Conservation (phyloP, 2,888 invertebrate genomes). For the Mactromeris polynyma region DNA sequence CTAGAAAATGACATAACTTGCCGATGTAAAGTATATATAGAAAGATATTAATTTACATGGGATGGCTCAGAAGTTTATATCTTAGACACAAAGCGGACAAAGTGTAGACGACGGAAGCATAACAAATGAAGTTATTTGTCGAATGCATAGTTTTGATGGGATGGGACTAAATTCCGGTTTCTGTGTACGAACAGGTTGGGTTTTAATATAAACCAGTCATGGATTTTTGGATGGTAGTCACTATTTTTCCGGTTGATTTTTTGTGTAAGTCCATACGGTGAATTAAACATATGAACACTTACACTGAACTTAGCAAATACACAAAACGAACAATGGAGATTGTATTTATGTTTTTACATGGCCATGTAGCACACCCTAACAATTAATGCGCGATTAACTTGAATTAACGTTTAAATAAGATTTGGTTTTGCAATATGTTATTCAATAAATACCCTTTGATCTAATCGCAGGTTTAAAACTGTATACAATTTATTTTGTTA, state of each 20-base stretch:
- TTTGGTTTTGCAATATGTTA: slow-evolving; percentile 44
- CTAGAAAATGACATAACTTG: too few relatives aligned
- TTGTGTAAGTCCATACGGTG: neutral
- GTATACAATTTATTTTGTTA: neutral
- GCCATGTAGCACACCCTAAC: slow-evolving; percentile 31
- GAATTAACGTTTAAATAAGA: slow-evolving; percentile 63
- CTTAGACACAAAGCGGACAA: too few relatives aligned
- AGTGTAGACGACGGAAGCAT: too few relatives aligned
- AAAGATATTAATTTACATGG: too few relatives aligned
- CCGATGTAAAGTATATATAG: too few relatives aligned
- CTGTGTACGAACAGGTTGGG: too few relatives aligned
- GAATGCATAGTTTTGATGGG: too few relatives aligned
- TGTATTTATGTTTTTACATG: neutral
- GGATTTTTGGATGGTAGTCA: neutral
- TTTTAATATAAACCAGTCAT: neutral
- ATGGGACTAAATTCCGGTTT: too few relatives aligned
- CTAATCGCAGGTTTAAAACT: neutral
- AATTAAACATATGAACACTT: neutral
- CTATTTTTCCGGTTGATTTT: neutral
- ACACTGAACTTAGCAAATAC: neutral
- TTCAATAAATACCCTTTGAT: slow-evolving; percentile 41
- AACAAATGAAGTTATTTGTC: too few relatives aligned
- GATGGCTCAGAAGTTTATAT: too few relatives aligned
- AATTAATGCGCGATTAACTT: slow-evolving; percentile 42
- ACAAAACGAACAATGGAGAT: neutral